A percentile compares a stretch with the other conserved stretches of the same genome.
These are phyloP conservation scores for Perca flavescens DNA, from an alignment of 2,113 vertebrate genomes.

Conservation along the genomic window DNA sequence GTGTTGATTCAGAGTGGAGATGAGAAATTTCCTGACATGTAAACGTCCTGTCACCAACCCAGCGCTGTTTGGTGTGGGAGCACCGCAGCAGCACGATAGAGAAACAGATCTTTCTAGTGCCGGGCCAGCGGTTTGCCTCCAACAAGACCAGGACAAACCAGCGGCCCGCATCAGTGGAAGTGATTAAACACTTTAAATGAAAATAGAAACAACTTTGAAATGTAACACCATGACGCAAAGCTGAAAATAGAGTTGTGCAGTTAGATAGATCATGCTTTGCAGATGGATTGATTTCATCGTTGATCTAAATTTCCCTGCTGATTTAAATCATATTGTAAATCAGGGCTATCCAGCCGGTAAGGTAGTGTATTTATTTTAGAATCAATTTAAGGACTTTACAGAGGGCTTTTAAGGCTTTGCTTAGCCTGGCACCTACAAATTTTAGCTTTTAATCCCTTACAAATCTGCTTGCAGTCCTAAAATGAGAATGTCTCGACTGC, in stretches of 20 bases:
- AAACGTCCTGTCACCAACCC: conserved; percentile 61
- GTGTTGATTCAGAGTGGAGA: conserved; percentile 67
- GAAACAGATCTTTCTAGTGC: conserved; percentile 59
- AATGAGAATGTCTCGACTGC: not conserved
- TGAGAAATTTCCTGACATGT: conserved; percentile 83
- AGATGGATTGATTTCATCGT: not conserved
- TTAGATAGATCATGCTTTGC: not conserved
- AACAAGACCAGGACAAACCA: conserved; percentile 56
- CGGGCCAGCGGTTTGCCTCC: conserved; percentile 58
- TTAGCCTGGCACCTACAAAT: not conserved
- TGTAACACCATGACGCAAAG: conserved; percentile 61
- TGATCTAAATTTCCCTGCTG: not conserved
- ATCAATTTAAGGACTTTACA: not conserved
- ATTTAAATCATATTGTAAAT: not conserved
- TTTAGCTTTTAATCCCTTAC: not conserved
- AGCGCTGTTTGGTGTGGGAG: conserved; percentile 60
- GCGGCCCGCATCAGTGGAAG: conserved; percentile 37
- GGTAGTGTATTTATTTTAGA: not conserved
- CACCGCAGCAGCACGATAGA: conserved; percentile 19
- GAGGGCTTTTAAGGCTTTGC: not conserved
- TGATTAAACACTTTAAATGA: conserved; percentile 51
- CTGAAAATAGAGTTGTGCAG: conserved; percentile 26
- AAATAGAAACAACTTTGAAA: conserved; percentile 73
- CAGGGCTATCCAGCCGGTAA: not conserved
- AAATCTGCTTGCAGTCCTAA: not conserved